Conservation (phyloP, 2,888 invertebrate genomes). For the Leucophora obtusa region DNA sequence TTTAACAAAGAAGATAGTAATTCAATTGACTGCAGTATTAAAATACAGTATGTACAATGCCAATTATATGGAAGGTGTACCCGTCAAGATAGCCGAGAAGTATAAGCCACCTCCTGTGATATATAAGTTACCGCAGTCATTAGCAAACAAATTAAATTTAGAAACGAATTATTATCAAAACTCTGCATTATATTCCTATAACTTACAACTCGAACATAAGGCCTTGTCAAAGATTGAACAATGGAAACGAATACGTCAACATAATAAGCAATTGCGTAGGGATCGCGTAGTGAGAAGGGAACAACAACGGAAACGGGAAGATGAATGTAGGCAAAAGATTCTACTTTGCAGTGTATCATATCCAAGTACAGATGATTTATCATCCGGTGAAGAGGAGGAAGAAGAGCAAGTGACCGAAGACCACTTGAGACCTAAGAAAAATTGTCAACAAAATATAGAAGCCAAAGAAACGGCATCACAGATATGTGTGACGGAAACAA, state of each 20-base stretch:
- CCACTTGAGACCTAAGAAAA: constrained; percentile 58
- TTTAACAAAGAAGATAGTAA: not conserved
- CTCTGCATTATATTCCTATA: constrained; percentile 81
- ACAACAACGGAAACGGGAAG: constrained; percentile 80
- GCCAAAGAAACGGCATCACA: constrained; percentile 38
- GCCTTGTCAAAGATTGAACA: constrained; percentile 86
- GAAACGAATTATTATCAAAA: constrained; percentile 80
- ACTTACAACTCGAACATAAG: constrained; percentile 86
- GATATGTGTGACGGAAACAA: constrained; percentile 39
- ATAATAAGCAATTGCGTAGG: constrained; percentile 82
- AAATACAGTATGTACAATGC: constrained; percentile 65
- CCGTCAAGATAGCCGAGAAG: constrained; percentile 92
- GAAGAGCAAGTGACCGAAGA: constrained; percentile 34
- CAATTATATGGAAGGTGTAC: constrained; percentile 86
- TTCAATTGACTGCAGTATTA: not conserved
- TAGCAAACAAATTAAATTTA: constrained; percentile 80
- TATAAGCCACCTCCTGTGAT: constrained; percentile 89
- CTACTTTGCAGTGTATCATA: constrained; percentile 82
- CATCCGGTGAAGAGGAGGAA: constrained; percentile 79
- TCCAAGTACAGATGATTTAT: constrained; percentile 82
- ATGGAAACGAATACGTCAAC: constrained; percentile 84
- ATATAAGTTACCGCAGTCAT: constrained; percentile 81
- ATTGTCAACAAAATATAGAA: constrained; percentile 1
- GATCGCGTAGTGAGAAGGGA: constrained; percentile 82
- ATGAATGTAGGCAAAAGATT: constrained; percentile 81